A percentile compares a stretch with the other conserved stretches of the same genome.
These are phyloP conservation scores for Tachina lurida DNA, from an alignment of 2,888 invertebrate species.

Conservation along the genomic window DNA sequence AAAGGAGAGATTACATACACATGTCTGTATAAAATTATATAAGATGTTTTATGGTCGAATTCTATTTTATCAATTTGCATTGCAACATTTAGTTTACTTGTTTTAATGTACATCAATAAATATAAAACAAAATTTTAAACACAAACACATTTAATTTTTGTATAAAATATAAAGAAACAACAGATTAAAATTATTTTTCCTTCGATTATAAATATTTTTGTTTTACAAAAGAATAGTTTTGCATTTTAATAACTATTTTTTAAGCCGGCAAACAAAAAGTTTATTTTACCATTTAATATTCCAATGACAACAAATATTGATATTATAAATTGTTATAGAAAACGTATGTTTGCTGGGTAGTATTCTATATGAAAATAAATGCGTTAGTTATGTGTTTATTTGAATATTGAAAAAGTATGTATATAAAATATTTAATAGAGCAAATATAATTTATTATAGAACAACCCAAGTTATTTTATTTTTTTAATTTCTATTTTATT, in stretches of 20 bases:
- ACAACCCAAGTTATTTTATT: slow-evolving; percentile 58
- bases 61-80: slow-evolving; percentile 10
- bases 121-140: not conserved
- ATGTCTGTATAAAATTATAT: slow-evolving; percentile 10
- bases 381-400: slow-evolving; percentile 28
- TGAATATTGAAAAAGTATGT: not conserved
- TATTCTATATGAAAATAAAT: not conserved
- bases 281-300: too few species aligned
- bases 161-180: not conserved
- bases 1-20: not conserved
- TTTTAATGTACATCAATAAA: slow-evolving; percentile 6
- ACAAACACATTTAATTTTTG: slow-evolving; percentile 1
- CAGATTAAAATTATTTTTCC: not conserved
- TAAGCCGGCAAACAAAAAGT: too few species aligned
- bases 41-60: not conserved
- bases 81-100: slow-evolving; percentile 16
- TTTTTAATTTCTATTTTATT: slow-evolving; percentile 4
- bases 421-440: slow-evolving; percentile 13
- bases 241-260: too few species aligned
- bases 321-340: not conserved
- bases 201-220: not conserved
- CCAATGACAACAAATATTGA: not conserved
- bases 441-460: slow-evolving; percentile 58
- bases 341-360: slow-evolving; percentile 1
- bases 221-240: not conserved